Conservation (phyloP, 2,888 invertebrate species). For the Idaea straminata region DNA sequence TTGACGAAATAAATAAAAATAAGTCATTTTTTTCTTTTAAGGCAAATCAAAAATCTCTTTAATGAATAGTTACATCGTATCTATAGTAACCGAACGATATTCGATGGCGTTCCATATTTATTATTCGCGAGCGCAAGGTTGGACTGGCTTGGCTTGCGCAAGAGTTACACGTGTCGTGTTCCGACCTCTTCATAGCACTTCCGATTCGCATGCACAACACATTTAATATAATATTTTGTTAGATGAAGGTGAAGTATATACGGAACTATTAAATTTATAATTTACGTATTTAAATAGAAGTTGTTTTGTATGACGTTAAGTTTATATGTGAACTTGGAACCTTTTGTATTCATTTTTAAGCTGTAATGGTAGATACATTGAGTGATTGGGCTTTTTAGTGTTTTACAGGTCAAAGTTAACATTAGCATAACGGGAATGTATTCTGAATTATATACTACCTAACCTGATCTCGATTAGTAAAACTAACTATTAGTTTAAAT, state of each 20-base stretch:
- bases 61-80: conserved; percentile 29
- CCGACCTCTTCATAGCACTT: conserved; percentile 74
- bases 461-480: too few species aligned
- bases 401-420: not conserved
- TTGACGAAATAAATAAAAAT: not conserved
- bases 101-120: conserved; percentile 47
- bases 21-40: not conserved
- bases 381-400: not conserved
- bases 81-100: conserved; percentile 35
- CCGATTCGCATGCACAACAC: conserved; percentile 73
- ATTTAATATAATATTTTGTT: conserved; percentile 56
- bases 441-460: too few species aligned
- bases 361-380: not conserved
- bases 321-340: not conserved
- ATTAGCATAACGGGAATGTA: too few species aligned
- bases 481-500: too few species aligned
- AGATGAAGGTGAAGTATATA: conserved; percentile 55
- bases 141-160: conserved; percentile 69
- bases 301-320: not conserved
- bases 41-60: not conserved
- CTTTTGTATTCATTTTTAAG: not conserved
- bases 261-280: conserved; percentile 45
- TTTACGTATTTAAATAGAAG: not conserved
- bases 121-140: conserved; percentile 75
- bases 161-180: conserved; percentile 64